Evolutionary conservation across 35 echinoderm and acorn worm genomes (phyloP), one percentile per base, ranked within the genome.

Genomic region (Nesometra sesokonis): DNA sequence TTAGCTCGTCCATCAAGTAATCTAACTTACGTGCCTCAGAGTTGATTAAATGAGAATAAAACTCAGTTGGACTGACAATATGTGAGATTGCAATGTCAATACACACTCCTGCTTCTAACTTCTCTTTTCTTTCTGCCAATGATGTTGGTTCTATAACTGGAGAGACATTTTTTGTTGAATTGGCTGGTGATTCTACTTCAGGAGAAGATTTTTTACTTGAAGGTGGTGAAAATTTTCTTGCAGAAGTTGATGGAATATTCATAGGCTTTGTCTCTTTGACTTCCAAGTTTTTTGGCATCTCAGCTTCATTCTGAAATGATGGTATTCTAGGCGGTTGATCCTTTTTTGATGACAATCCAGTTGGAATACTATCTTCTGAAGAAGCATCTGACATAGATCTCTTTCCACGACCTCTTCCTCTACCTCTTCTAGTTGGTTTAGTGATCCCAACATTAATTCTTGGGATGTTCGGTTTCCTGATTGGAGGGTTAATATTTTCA

Each of bases 61-160:
- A 93, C 38, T 93, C 88, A 5, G 32, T 34, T 0, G 91, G 91
- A 33, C 77, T 86, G 77, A 87, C 80, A 29, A 93, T 84, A 80
- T 93, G 47, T n/a, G 91, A 89, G 88, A 93, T 87, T 15, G 83
- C 91, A 40, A 93, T 35, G n/a, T 77, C 36, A 17, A 92, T 76
- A 27, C 87, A 80, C 32, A 32, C 79, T 27, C 77, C 31, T 31
- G 52, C 52, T 19, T 67, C 52, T 11, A 67, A 17, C 21, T 67
- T 67, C 8, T 19, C 11, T 27, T 67, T 67, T 67, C 52, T 67
- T 27, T 67, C 52, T 17, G 52, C 11, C 21, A 67, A 67, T 5
- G 52, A 67, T 67, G 52, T 67, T 67, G 23, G 23, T 27, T 43
- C 39, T 4, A 7, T 43, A 43, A 67, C 52, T 67, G 8, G 9